phyloP scores from a whole-genome alignment of 2,797 vertebrate genomes.

The Phoeniculus purpureus region DNA sequence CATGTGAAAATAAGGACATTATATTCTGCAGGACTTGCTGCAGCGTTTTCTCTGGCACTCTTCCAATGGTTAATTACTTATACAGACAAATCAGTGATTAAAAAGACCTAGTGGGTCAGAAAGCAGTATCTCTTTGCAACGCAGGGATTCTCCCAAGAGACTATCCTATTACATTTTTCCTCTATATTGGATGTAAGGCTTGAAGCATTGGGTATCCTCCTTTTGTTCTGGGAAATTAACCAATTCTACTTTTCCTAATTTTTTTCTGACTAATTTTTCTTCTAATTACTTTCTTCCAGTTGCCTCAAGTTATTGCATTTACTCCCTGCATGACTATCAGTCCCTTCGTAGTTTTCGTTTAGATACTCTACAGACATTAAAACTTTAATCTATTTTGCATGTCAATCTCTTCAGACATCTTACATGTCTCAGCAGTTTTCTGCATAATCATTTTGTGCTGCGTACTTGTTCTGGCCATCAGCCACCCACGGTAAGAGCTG shows the following conservation, averaged over 20 bases:
- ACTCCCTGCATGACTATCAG: constrained; percentile 50
- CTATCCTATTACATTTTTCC: neutral
- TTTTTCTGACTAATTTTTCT: constrained; percentile 44
- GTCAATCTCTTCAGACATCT: constrained; percentile 49
- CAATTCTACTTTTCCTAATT: neutral
- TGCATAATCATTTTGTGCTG: constrained; percentile 25
- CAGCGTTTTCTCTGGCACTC: neutral
- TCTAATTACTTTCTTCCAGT: constrained; percentile 54
- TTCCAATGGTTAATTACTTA: constrained; percentile 41
- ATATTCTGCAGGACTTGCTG: neutral
- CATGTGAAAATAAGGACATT: neutral
- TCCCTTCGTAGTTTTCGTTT: constrained; percentile 51
- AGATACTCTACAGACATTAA: constrained; percentile 44
- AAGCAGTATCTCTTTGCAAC: constrained; percentile 12
- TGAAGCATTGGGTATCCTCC: constrained; percentile 34
- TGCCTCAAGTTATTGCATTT: constrained; percentile 55
- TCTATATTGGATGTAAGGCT: constrained; percentile 17
- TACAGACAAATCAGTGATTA: neutral
- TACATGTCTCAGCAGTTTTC: constrained; percentile 9
- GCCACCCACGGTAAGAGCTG: neutral
- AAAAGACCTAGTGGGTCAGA: constrained; percentile 23
- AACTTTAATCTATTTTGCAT: constrained; percentile 52
- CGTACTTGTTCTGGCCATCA: neutral
- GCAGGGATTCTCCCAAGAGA: constrained; percentile 3
- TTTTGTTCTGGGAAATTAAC: constrained; percentile 60